These are phyloP conservation scores for Pyrochroa serraticornis DNA, from an alignment of 2,888 invertebrate genomes.

Conservation along the genomic window DNA sequence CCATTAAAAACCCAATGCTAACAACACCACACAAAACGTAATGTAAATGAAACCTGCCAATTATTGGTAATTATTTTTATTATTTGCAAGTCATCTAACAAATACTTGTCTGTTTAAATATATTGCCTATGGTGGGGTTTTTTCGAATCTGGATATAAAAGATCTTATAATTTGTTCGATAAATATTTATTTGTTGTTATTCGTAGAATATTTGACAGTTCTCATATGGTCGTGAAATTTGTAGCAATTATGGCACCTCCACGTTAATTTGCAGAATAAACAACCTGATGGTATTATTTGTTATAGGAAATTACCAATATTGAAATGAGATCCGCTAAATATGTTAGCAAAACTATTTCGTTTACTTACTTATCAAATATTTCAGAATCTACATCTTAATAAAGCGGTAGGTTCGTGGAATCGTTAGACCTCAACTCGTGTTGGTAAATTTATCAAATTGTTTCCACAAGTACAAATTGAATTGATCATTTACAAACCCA, in stretches of 20 bases:
- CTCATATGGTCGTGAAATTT: slow-evolving; percentile 38
- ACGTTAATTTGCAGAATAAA: slow-evolving; percentile 25
- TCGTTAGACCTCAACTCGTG: no score
- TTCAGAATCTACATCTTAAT: no score
- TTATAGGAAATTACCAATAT: slow-evolving; percentile 30
- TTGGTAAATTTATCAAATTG: no score
- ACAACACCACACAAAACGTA: no score
- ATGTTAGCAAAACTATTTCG: slow-evolving; percentile 17
- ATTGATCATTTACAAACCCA: no score
- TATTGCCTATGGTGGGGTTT: slow-evolving; percentile 1
- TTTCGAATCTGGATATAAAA: slow-evolving; percentile 17
- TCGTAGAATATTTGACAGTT: slow-evolving; percentile 38
- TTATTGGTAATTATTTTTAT: no score
- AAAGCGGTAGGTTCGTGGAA: no score
- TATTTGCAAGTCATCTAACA: slow-evolving; percentile 12
- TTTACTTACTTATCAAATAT: no score
- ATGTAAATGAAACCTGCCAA: no score
- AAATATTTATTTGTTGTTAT: slow-evolving; percentile 33
- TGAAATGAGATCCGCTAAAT: slow-evolving; percentile 35
- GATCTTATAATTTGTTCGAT: slow-evolving; percentile 25
- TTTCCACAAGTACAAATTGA: no score
- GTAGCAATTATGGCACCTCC: slow-evolving; percentile 36
- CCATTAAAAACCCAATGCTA: no score
- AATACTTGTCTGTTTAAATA: no score
- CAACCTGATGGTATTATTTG: slow-evolving; percentile 22